Evolutionary conservation across 2,797 vertebrate species (phyloP), one percentile per base, ranked within the genome.

Genomic region (Brachyrhaphis roseni): DNA sequence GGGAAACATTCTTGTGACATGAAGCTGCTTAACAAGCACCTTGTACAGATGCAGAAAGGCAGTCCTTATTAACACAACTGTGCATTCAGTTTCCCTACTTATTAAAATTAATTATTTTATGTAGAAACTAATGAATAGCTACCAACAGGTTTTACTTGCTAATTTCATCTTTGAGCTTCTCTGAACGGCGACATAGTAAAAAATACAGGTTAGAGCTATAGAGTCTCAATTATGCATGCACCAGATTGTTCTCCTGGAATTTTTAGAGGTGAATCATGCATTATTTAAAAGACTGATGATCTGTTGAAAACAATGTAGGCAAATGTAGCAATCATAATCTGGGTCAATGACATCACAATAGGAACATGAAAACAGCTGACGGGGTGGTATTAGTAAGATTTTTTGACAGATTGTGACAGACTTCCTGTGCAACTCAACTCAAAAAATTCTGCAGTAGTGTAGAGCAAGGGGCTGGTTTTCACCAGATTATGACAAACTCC

Each of bases 191-290:
- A 66, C 66, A 68, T 78, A 8, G 72, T 77, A 4, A 74, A 26
- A 45, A 71, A 70, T 16, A 18, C 15, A 23, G 36, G 13, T 74
- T 78, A 47, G 34, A 78, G 55, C 20, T 41, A 10, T 31, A n/a
- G 1, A 57, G n/a, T 11, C 2, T 72, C 26, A 36, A 8, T 39
- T 74, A 74, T 34, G 39, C 31, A 31, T 43, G n/a, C 4, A 7
- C 16, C 31, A 46, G 20, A 55, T 18, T 74, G 15, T 49, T 55
- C 8, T 75, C 7, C 57, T 62, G 16, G 71, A 53, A 26, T 68
- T 36, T 80, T 76, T 75, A 53, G 11, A 85, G 71, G 26, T 78
- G 26, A 85, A 55, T 77, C 36, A 82, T 83, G 11, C 43, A 87
- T 80, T 75, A 86, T 64, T 84, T 51, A 78, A 53, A 75, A 46